A percentile compares a stretch with the other conserved stretches of the same genome.
Evolutionary conservation across 2,797 vertebrate genomes (phyloP).

Genomic region (Sylvilagus floridanus): DNA sequence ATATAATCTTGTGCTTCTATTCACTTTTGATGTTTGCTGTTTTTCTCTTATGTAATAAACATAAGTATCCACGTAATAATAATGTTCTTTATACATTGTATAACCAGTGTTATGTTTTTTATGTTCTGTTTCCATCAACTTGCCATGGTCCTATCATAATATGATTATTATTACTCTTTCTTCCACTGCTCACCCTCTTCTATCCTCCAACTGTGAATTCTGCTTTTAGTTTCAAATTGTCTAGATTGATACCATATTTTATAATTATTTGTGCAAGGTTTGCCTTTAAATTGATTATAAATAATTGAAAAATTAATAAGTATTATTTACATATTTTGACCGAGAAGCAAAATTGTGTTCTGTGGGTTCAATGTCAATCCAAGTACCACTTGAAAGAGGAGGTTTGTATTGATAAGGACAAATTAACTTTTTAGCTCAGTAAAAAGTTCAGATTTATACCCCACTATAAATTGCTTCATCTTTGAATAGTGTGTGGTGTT

Average conservation of each 20-base stretch:
- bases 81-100: neutral
- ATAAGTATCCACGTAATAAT: neutral
- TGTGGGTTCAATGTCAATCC: neutral
- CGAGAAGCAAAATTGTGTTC: neutral
- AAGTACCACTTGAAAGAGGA: neutral
- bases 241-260: neutral
- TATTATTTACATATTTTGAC: neutral
- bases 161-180: neutral
- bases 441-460: neutral
- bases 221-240: slow-evolving; percentile 28
- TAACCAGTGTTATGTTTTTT: neutral
- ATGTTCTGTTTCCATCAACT: slow-evolving; percentile 9
- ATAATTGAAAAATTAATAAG: neutral
- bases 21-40: neutral
- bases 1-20: neutral
- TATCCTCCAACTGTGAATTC: neutral
- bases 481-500: slow-evolving; percentile 30
- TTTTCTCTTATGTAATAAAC: slow-evolving; percentile 29
- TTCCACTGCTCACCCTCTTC: neutral
- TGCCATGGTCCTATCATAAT: neutral
- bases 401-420: neutral
- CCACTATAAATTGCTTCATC: neutral
- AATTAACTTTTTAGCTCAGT: neutral
- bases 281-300: slow-evolving; percentile 27
- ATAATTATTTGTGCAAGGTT: neutral